Evolutionary conservation across 2,113 vertebrate species (phyloP).

Genomic region (Pelvicachromis taeniatus): DNA sequence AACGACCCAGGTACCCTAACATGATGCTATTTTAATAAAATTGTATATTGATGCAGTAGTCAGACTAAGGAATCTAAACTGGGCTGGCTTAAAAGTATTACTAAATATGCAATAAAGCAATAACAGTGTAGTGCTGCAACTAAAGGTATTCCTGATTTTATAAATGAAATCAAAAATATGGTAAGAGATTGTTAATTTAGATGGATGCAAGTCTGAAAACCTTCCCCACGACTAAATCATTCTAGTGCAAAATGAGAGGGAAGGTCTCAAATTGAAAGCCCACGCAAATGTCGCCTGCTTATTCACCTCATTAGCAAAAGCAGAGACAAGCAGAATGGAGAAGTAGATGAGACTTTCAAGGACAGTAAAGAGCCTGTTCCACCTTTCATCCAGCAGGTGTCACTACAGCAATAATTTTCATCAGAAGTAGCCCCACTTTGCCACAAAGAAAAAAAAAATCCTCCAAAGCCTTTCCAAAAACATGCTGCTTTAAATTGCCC

Average conservation of each 20-base stretch:
- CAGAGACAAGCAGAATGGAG: neutral
- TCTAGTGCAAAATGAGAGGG: neutral
- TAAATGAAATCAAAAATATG: neutral
- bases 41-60: neutral
- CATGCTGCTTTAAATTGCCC: neutral
- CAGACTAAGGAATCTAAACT: neutral
- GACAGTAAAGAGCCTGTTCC: neutral
- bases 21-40: neutral
- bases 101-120: neutral
- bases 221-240: neutral
- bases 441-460: neutral
- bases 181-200: neutral
- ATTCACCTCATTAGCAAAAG: neutral
- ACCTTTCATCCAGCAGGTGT: constrained; percentile 31
- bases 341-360: neutral
- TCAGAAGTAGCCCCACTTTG: neutral
- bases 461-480: neutral
- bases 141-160: neutral
- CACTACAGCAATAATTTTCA: constrained; percentile 24
- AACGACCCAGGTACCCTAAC: too few relatives aligned
- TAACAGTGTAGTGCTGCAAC: neutral
- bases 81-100: neutral
- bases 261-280: neutral
- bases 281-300: too few relatives aligned
- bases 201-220: neutral